These are phyloP conservation scores for Pseudeuparius sepicola DNA, from an alignment of 2,888 invertebrate species.

Conservation along the genomic window DNA sequence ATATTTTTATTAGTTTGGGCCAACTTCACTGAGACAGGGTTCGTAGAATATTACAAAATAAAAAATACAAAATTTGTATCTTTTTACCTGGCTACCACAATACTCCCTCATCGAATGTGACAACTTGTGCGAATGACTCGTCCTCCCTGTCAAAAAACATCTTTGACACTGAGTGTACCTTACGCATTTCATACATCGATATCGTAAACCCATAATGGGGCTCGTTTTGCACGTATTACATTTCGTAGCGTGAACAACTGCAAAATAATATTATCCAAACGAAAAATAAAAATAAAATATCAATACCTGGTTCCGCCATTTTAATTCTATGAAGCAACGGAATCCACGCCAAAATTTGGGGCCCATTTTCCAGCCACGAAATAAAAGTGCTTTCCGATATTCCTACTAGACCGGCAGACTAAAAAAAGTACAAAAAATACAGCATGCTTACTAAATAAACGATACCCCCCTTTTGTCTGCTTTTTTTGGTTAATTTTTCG, in stretches of 20 bases:
- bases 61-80: too few species aligned
- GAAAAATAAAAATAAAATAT: conserved; percentile 7
- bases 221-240: conserved; percentile 51
- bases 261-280: conserved; percentile 21
- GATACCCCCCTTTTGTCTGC: too few species aligned
- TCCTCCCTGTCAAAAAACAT: conserved; percentile 54
- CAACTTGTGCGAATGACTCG: conserved; percentile 51
- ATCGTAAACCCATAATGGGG: conserved; percentile 50
- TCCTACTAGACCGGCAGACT: conserved; percentile 63
- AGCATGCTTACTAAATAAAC: too few species aligned
- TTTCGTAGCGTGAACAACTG: conserved; percentile 48
- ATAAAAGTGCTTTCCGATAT: conserved; percentile 56
- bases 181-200: conserved; percentile 54
- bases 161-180: conserved; percentile 57
- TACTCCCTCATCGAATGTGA: conserved; percentile 58
- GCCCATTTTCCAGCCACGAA: conserved; percentile 56
- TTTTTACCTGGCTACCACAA: conserved; percentile 37
- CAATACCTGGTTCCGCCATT: conserved; percentile 47
- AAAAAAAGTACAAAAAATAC: conserved; percentile 23
- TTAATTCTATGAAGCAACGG: conserved; percentile 53
- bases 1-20: too few species aligned
- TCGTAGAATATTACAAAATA: too few species aligned
- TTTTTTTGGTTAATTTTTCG: too few species aligned
- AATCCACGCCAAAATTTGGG: conserved; percentile 54
- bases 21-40: too few species aligned